Base-by-base conservation (phyloP, 30 jellyfish, hydroid and myxozoan species). In the Aurelia aurita complex sp. Pacific region DNA sequence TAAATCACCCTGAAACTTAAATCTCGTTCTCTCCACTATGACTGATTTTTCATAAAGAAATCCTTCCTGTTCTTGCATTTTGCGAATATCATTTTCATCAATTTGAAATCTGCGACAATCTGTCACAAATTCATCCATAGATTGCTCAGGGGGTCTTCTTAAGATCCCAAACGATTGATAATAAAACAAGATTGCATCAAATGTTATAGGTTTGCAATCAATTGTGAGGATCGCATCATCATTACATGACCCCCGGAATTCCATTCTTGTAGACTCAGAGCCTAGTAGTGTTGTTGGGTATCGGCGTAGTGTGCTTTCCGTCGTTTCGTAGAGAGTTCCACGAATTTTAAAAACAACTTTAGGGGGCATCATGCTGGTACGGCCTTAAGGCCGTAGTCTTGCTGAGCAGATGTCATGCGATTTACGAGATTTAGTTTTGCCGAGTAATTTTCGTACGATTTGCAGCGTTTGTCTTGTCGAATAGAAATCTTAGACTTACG, bases 101-200 rank as follows among this genome's bases (percentile, higher is more conserved):
- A 94, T 77, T 43, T 83, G 79, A 46, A 94, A 80, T 35, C 43
- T 89, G 5, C 87, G 74, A 70, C 99, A 94, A 74, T 94, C 99
- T 38, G 53, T 81, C 64, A 74, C 99, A 70, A 94, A 89, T 15
- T 65, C 82, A 60, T 89, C 97, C 87, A 85, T 80, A 0, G 95
- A 29, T 10, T 88, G 69, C 12, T 89, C 96, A 33, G 85, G 80
- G 17, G 99, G 99, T 46, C 96, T 60, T 50, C 95, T 75, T 16
- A 94, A 92, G 51, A 68, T 89, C 65, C 99, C 99, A 29, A 36
- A 63, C 3, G 99, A 94, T 76, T 94, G 99, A 87, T 94, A 94
- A 42, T 88, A 94, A 69, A 81, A 94, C 63, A 94, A 67, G 32
- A 94, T 94, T 1, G 97, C 99, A 54, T 88, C 99, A 77, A 94